Evolutionary conservation across 2,797 vertebrate genomes (phyloP), one percentile per base, ranked within the genome.

Genomic region (Helarctos malayanus): DNA sequence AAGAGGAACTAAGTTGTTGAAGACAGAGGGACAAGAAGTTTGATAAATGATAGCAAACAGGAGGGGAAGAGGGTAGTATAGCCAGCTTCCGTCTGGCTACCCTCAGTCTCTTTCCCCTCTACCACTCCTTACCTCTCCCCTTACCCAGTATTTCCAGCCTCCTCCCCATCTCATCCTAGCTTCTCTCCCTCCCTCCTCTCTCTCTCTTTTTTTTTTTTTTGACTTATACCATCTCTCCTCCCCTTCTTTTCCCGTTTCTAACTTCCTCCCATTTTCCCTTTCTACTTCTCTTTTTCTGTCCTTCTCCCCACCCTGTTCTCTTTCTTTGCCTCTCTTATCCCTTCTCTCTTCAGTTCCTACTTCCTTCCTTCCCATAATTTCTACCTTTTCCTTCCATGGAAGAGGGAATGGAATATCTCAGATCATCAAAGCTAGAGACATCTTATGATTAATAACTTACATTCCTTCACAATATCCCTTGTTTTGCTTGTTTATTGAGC

Each of bases 1-100:
- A 47, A 88, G 71, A 76, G 23, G 29, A 92, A 86, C 75, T 29
- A 76, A 87, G 76, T 75, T 91, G 16, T 71, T 87, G 45, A 93
- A 82, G 8, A 35, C 49, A 90, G n/a, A 87, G 21, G 89, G 83
- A 35, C 56, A 27, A 68, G 71, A 83, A 91, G 13, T 52, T 88
- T 83, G 54, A 16, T 35, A 94, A 82, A 69, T 88, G 54, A 73
- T n/a, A 93, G 61, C 25, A 78, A 61, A 68, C 15, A 56, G 32
- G 54, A 63, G 25, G 52, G 14, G 9, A 49, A 45, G 29, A 63
- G 13, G 15, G 45, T 45, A 13, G 25, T 41, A 14, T 41, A 79
- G 47, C n/a, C 38, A 79, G 54, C n/a, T 32, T 91, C 41, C 56
- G 19, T 69, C 16, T 52, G 47, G 18, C 18, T 27, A 52, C 14